Evolutionary conservation across 2,113 vertebrate genomes (phyloP).

Genomic region (Pelvicachromis taeniatus): DNA sequence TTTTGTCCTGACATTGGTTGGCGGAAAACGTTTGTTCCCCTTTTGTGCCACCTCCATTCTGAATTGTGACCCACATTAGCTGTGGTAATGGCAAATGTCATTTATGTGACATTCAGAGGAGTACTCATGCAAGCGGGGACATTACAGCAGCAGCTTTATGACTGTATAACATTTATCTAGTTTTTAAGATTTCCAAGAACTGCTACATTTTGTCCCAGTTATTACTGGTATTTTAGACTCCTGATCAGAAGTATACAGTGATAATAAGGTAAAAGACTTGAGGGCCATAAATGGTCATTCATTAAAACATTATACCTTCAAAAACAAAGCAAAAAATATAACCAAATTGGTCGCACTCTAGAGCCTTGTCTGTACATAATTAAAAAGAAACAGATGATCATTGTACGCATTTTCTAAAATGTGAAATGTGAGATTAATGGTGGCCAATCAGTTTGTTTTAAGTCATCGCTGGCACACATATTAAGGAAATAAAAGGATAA

Average conservation of each 20-base stretch:
- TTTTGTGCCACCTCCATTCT: not conserved
- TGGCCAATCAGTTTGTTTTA: not conserved
- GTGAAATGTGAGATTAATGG: not conserved
- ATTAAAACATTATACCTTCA: not conserved
- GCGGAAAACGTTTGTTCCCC: not conserved
- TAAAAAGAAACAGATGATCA: not conserved
- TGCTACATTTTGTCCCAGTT: not conserved
- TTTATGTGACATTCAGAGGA: not conserved
- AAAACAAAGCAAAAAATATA: too few relatives aligned
- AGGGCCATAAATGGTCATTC: not conserved
- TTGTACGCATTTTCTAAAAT: not conserved
- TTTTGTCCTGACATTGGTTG: not conserved
- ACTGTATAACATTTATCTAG: not conserved
- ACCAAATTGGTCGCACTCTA: too few relatives aligned
- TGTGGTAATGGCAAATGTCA: not conserved
- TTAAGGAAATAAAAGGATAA: too few relatives aligned
- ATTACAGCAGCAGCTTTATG: not conserved
- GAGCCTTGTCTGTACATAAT: not conserved
- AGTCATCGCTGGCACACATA: not conserved
- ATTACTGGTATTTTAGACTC: not conserved
- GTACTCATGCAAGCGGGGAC: not conserved
- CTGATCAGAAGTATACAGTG: not conserved
- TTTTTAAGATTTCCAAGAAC: not conserved
- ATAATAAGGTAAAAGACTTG: not conserved
- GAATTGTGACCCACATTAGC: not conserved